These are phyloP conservation scores for Drosophila paranaensis DNA, from an alignment of 2,888 invertebrate genomes.

Conservation along the genomic window DNA sequence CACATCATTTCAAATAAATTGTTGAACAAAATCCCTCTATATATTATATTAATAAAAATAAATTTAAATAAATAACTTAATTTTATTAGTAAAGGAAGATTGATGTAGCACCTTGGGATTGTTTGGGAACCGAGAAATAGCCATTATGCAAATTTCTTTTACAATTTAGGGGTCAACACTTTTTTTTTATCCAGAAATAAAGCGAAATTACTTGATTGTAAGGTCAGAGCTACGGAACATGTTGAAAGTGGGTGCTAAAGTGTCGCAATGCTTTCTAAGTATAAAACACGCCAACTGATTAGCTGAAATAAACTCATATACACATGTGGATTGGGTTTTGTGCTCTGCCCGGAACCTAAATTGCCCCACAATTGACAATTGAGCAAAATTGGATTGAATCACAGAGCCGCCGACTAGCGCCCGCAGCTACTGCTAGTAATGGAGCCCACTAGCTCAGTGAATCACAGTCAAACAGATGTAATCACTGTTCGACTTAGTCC, in stretches of 20 bases:
- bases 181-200: conserved; percentile 16
- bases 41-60: neutral
- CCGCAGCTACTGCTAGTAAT: conserved; percentile 38
- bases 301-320: conserved; percentile 58
- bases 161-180: conserved; percentile 40
- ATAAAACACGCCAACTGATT: conserved; percentile 40
- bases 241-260: conserved; percentile 46
- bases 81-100: neutral
- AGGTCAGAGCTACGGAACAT: conserved; percentile 31
- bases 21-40: neutral
- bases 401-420: conserved; percentile 48
- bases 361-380: conserved; percentile 76
- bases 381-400: conserved; percentile 75
- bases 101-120: neutral
- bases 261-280: conserved; percentile 51
- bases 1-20: neutral
- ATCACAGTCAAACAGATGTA: conserved; percentile 41
- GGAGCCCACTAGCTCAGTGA: conserved; percentile 49
- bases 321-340: conserved; percentile 39
- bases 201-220: conserved; percentile 24
- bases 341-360: conserved; percentile 62
- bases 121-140: conserved; percentile 1
- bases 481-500: conserved; percentile 28
- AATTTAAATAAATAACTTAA: conserved; percentile 10
- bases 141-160: conserved; percentile 25